These are phyloP conservation scores for Diaperis boleti DNA, from an alignment of 2,888 invertebrate genomes.

Conservation along the genomic window DNA sequence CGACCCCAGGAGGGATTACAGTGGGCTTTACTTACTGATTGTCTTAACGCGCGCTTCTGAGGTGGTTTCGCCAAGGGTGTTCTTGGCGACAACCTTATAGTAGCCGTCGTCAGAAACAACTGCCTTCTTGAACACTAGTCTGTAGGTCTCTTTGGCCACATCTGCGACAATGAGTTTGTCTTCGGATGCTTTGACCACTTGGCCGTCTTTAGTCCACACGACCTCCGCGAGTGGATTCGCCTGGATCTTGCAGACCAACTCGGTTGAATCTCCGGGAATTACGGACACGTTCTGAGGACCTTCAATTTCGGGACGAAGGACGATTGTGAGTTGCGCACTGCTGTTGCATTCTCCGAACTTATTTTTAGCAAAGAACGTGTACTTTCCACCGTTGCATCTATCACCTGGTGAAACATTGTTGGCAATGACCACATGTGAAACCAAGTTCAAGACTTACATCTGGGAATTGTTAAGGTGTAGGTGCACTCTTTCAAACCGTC, in stretches of 20 bases:
- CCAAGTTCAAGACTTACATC: slow-evolving; percentile 66
- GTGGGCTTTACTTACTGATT: slow-evolving; percentile 73
- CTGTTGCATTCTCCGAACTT: slow-evolving; percentile 82
- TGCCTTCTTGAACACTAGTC: slow-evolving; percentile 79
- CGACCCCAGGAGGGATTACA: background rate
- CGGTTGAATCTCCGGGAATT: slow-evolving; percentile 82
- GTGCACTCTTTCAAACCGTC: slow-evolving; percentile 86
- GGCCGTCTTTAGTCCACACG: slow-evolving; percentile 82
- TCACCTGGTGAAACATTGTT: slow-evolving; percentile 66
- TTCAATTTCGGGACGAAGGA: slow-evolving; percentile 83
- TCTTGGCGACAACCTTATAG: slow-evolving; percentile 83
- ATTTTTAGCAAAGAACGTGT: slow-evolving; percentile 83
- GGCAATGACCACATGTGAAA: background rate
- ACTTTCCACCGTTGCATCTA: slow-evolving; percentile 84
- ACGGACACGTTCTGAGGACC: slow-evolving; percentile 80
- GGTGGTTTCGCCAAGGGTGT: slow-evolving; percentile 80
- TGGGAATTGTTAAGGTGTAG: slow-evolving; percentile 81
- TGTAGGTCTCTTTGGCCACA: slow-evolving; percentile 73
- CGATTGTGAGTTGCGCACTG: slow-evolving; percentile 81
- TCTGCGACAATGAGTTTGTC: slow-evolving; percentile 74
- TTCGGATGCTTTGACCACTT: slow-evolving; percentile 71
- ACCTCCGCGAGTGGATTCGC: slow-evolving; percentile 93
- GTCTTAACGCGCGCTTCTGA: slow-evolving; percentile 78
- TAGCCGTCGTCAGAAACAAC: slow-evolving; percentile 80
- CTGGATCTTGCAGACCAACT: slow-evolving; percentile 77